Conservation (phyloP, 2,888 invertebrate species). For the Macrosiphum euphorbiae region DNA sequence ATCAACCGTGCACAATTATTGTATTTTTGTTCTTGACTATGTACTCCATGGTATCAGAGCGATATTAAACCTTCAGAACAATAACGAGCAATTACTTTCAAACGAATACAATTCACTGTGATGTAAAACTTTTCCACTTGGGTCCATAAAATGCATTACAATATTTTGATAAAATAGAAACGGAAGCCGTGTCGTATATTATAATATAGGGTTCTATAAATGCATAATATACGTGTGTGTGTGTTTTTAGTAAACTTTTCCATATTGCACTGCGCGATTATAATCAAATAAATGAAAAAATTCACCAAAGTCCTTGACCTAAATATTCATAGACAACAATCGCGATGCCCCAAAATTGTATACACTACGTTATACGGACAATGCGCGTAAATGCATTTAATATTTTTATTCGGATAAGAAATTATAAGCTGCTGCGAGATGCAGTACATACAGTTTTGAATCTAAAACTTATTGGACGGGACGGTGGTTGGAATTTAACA, state of each 20-base stretch:
- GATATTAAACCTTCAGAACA: neutral
- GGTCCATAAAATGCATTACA: neutral
- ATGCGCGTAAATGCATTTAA: neutral
- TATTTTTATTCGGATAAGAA: neutral
- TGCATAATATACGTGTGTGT: neutral
- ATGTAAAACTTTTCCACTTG: neutral
- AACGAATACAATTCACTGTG: neutral
- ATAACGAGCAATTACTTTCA: conserved; percentile 21
- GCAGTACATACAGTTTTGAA: neutral
- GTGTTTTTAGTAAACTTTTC: neutral
- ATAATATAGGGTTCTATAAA: neutral
- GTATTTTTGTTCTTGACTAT: conserved; percentile 4
- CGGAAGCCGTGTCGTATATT: neutral
- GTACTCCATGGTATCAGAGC: neutral
- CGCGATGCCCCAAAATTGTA: neutral
- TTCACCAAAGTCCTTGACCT: conserved; percentile 37
- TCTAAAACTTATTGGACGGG: neutral
- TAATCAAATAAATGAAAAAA: neutral
- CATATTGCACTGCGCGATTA: neutral
- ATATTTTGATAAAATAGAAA: conserved; percentile 5
- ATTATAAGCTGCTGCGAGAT: neutral
- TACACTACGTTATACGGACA: neutral
- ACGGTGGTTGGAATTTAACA: neutral
- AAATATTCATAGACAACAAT: neutral
- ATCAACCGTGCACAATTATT: conserved; percentile 19